Evolutionary conservation across 1,140 invertebrate genomes (phyloP).

Genomic region (Helicoverpa armigera): DNA sequence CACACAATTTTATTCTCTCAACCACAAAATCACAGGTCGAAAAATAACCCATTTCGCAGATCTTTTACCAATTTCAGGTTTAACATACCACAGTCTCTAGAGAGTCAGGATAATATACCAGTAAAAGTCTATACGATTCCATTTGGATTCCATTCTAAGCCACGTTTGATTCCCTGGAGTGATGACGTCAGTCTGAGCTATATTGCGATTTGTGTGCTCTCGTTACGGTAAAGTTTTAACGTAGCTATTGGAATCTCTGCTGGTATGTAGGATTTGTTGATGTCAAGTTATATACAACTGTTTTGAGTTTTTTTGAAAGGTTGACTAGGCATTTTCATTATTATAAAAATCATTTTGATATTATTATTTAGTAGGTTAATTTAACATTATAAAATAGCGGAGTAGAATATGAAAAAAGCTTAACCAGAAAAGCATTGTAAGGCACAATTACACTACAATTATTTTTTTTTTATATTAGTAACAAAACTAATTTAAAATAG

Average conservation of each 20-base stretch:
- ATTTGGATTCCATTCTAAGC: constrained; percentile 40
- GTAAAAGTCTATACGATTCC: constrained; percentile 46
- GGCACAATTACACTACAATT: too few species aligned
- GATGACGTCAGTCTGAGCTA: constrained; percentile 28
- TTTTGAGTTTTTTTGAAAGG: too few species aligned
- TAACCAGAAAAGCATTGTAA: too few species aligned
- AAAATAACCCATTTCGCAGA: neutral
- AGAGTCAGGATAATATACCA: constrained; percentile 25
- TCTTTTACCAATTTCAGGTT: constrained; percentile 44
- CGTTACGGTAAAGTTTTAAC: neutral
- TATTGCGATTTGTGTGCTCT: neutral
- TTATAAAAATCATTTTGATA: too few species aligned
- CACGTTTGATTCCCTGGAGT: constrained; percentile 9
- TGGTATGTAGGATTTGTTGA: neutral
- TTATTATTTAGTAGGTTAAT: too few species aligned
- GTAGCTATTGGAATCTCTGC: neutral
- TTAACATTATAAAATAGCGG: too few species aligned
- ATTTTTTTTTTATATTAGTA: too few species aligned
- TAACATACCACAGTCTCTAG: constrained; percentile 34
- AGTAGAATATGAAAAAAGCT: too few species aligned
- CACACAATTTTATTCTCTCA: neutral
- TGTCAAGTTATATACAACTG: too few species aligned
- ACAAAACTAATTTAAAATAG: too few species aligned
- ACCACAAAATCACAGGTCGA: neutral
- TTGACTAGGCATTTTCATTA: too few species aligned